These are phyloP conservation scores for Chelon labrosus DNA, from an alignment of 2,797 vertebrate genomes.

Conservation along the genomic window DNA sequence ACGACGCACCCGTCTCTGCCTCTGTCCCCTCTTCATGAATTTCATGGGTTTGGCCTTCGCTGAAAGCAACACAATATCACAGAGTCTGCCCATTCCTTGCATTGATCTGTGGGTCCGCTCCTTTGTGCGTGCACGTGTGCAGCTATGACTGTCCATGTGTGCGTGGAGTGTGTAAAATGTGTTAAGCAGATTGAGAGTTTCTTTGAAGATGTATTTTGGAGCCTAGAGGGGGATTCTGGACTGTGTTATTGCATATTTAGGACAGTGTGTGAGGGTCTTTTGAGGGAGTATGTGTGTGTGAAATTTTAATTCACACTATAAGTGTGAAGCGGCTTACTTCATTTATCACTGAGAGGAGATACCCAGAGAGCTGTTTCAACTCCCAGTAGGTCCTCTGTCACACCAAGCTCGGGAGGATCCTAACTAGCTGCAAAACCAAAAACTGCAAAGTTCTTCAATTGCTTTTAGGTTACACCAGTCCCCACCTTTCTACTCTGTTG, in stretches of 20 bases:
- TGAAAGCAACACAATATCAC: constrained; percentile 54
- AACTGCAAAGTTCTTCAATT: constrained; percentile 47
- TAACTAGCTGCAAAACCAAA: constrained; percentile 57
- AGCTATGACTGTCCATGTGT: constrained; percentile 21
- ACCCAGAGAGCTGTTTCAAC: constrained; percentile 64
- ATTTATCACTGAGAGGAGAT: constrained; percentile 70
- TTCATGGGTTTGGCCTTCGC: constrained; percentile 56
- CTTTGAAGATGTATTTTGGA: constrained; percentile 76
- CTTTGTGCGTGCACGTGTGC: constrained; percentile 40
- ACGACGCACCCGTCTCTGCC: constrained; percentile 45
- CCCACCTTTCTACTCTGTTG: not conserved
- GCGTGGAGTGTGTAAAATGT: constrained; percentile 56
- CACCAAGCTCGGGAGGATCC: constrained; percentile 50
- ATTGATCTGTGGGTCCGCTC: constrained; percentile 55
- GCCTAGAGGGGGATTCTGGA: constrained; percentile 63
- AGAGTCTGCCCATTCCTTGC: constrained; percentile 55
- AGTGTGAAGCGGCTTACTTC: constrained; percentile 74
- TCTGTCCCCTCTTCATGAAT: constrained; percentile 53
- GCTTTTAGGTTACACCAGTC: constrained; percentile 21
- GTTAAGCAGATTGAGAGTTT: constrained; percentile 72
- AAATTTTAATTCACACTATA: constrained; percentile 82
- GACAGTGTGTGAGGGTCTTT: constrained; percentile 73
- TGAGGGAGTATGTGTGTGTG: constrained; percentile 70
- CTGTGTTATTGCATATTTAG: constrained; percentile 79
- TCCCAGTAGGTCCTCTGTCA: constrained; percentile 65